phyloP scores from a whole-genome alignment of 2,113 vertebrate genomes.

The Ciconia maguari region DNA sequence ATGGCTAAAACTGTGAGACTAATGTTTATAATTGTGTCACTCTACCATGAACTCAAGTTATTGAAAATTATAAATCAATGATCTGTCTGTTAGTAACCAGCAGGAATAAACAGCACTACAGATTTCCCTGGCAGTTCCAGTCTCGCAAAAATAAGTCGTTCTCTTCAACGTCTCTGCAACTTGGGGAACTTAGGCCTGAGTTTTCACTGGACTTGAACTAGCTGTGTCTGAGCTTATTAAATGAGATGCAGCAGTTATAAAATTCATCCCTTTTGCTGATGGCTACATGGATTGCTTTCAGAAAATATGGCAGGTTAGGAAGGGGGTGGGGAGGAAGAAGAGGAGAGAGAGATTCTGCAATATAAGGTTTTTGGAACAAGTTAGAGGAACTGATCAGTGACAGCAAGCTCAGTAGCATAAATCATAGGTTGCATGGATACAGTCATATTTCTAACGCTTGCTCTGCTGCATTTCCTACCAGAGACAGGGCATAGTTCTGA shows the following conservation, averaged over 20 bases:
- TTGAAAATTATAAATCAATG: not conserved
- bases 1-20: not conserved
- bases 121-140: not conserved
- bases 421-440: not conserved
- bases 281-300: not conserved
- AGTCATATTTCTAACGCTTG: not conserved
- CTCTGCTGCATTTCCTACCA: not conserved
- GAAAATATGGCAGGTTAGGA: not conserved
- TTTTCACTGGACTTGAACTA: not conserved
- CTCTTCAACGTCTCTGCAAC: accelerated
- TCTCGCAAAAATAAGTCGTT: not conserved
- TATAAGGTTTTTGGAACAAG: not conserved
- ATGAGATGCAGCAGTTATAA: not conserved
- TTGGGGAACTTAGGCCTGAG: not conserved
- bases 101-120: not conserved
- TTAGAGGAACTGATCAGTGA: not conserved
- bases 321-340: not conserved
- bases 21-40: not conserved
- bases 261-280: not conserved
- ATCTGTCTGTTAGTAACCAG: not conserved
- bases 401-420: not conserved
- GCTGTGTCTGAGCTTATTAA: not conserved
- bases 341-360: not conserved
- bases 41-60: not conserved
- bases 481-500: not conserved